Percentiles rank a stretch among this genome's conserved stretches.
Conservation (phyloP, 2,113 vertebrate genomes). For the Gasterosteus aculeatus region DNA sequence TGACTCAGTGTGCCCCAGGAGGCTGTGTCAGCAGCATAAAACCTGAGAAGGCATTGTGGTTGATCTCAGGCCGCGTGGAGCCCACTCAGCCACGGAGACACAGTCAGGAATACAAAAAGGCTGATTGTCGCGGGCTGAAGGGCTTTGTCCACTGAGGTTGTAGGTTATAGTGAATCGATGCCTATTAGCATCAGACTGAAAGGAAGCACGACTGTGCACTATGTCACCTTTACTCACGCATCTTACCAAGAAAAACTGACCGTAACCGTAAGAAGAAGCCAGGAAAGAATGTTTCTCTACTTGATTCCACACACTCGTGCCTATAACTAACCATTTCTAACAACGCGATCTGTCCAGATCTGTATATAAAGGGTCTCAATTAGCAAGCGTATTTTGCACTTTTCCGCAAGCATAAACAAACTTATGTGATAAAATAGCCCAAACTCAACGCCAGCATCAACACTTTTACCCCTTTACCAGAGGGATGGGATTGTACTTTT, state of each 20-base stretch:
- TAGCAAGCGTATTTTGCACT: background rate
- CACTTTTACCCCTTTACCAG: slow-evolving; percentile 20
- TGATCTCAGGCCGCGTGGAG: background rate
- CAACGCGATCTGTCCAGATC: background rate
- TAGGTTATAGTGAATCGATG: background rate
- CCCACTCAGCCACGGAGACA: slow-evolving; percentile 15
- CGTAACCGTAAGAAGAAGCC: background rate
- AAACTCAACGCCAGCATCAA: slow-evolving; percentile 25
- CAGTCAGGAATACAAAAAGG: slow-evolving; percentile 9
- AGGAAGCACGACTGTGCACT: background rate
- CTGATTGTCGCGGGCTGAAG: slow-evolving; percentile 11
- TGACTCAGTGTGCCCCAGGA: slow-evolving; percentile 16
- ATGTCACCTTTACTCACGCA: slow-evolving; percentile 25
- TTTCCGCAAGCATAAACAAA: slow-evolving; percentile 9
- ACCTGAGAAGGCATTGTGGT: slow-evolving; percentile 23
- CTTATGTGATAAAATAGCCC: slow-evolving; percentile 9
- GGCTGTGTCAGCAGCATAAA: slow-evolving; percentile 15
- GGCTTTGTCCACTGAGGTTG: background rate
- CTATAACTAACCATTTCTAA: background rate
- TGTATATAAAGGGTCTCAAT: background rate
- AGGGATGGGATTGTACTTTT: slow-evolving; percentile 15
- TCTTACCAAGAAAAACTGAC: background rate
- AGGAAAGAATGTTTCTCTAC: background rate
- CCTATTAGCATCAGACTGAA: slow-evolving; percentile 9
- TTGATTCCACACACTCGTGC: background rate